A percentile compares a stretch with the other conserved stretches of the same genome.
Evolutionary conservation across 1,140 invertebrate genomes (phyloP).

Genomic region (Bombus difficillimus): DNA sequence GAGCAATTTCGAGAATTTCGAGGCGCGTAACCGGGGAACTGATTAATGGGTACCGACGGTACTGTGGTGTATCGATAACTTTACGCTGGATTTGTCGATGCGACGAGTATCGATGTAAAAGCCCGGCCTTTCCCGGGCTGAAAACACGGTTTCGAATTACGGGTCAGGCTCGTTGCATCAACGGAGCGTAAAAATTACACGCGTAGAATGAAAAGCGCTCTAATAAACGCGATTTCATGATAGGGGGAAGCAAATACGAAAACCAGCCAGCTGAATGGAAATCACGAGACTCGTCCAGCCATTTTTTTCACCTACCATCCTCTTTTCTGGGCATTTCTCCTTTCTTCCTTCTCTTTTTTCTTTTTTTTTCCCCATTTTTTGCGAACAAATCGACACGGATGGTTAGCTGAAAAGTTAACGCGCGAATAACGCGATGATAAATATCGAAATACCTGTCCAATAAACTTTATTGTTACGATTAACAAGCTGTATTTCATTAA

Average conservation of each 20-base stretch:
- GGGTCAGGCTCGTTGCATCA: slow-evolving; percentile 12
- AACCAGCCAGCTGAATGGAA: neutral
- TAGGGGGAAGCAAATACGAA: neutral
- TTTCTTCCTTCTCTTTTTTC: too few species aligned
- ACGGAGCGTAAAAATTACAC: slow-evolving; percentile 43
- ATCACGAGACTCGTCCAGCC: neutral
- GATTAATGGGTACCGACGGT: slow-evolving; percentile 54
- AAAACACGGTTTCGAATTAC: slow-evolving; percentile 45
- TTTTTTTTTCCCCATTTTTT: neutral
- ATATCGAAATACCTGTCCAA: neutral
- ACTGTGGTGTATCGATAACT: slow-evolving; percentile 43
- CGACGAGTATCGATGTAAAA: slow-evolving; percentile 37
- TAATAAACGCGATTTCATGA: slow-evolving; percentile 34
- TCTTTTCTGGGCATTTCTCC: neutral
- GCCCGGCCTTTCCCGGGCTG: neutral
- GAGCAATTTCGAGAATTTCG: slow-evolving; percentile 45
- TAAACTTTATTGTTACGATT: neutral
- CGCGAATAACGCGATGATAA: neutral
- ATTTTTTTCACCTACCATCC: neutral
- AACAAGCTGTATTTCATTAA: neutral
- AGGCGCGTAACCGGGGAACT: slow-evolving; percentile 23
- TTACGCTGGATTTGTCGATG: slow-evolving; percentile 37
- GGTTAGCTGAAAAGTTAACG: too few species aligned
- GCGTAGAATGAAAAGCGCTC: slow-evolving; percentile 20
- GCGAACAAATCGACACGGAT: neutral